These are phyloP conservation scores for Pseudochirops corinnae DNA, from an alignment of 2,797 vertebrate genomes.

Conservation along the genomic window DNA sequence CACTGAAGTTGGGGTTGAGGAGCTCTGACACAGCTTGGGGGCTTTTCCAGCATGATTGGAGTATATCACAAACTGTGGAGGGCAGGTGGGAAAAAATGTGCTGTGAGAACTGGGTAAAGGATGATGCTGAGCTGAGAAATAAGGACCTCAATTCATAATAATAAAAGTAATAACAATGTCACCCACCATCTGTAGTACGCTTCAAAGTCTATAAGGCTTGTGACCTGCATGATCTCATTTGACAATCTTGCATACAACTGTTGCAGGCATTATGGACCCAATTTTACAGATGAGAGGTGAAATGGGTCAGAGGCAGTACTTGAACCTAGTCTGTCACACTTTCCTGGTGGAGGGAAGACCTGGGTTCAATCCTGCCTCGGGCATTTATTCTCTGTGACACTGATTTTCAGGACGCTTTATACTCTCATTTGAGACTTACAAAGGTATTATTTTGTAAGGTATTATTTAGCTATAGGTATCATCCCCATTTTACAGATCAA, in stretches of 20 bases:
- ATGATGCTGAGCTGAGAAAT: conserved; percentile 31
- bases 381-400: neutral
- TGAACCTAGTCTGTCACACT: neutral
- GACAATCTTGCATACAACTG: neutral
- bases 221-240: neutral
- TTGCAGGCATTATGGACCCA: neutral
- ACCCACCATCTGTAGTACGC: neutral
- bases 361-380: neutral
- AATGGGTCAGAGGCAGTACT: neutral
- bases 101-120: neutral
- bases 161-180: neutral
- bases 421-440: neutral
- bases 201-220: neutral
- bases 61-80: neutral
- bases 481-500: neutral
- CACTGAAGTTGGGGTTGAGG: conserved; percentile 39
- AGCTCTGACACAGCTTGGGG: neutral
- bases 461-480: neutral
- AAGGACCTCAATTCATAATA: neutral
- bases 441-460: neutral
- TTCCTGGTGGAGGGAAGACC: neutral
- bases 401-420: neutral
- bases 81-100: neutral
- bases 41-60: conserved; percentile 14
- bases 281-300: neutral